These are phyloP conservation scores for Netelia virgata DNA, from an alignment of 2,888 invertebrate genomes.

Conservation along the genomic window DNA sequence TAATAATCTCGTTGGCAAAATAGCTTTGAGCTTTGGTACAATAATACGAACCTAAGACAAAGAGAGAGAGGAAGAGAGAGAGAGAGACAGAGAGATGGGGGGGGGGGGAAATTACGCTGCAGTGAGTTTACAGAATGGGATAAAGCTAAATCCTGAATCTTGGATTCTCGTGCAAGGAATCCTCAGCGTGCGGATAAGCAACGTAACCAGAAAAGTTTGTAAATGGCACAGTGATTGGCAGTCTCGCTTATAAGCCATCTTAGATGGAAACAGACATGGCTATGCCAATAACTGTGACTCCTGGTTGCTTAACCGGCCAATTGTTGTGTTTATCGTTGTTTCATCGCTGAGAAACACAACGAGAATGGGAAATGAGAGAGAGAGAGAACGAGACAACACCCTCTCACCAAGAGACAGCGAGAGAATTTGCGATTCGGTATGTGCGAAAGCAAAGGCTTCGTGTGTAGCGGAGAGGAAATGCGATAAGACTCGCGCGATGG, in stretches of 20 bases:
- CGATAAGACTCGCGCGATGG: slow-evolving; percentile 79
- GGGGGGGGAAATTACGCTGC: slow-evolving; percentile 27
- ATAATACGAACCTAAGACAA: slow-evolving; percentile 67
- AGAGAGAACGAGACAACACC: neutral
- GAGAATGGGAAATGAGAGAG: slow-evolving; percentile 15
- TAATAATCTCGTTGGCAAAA: slow-evolving; percentile 83
- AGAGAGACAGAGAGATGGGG: neutral
- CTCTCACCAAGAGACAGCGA: slow-evolving; percentile 1
- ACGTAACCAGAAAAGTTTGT: neutral
- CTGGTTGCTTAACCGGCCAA: neutral
- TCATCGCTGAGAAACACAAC: slow-evolving; percentile 14
- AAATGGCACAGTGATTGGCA: neutral
- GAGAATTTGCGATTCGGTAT: slow-evolving; percentile 51
- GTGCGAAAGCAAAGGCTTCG: slow-evolving; percentile 67
- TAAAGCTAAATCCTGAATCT: slow-evolving; percentile 35
- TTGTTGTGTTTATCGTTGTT: neutral
- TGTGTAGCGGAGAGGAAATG: slow-evolving; percentile 83
- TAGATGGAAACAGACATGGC: neutral
- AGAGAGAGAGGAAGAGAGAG: slow-evolving; percentile 57
- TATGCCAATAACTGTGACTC: neutral
- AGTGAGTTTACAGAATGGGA: neutral
- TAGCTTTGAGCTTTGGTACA: slow-evolving; percentile 71
- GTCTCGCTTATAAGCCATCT: neutral
- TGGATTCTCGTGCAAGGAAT: slow-evolving; percentile 26
- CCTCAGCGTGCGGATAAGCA: slow-evolving; percentile 15